Evolutionary conservation across 1,140 invertebrate genomes (phyloP), one percentile per base, ranked within the genome.

Genomic region (Agrilus planipennis): DNA sequence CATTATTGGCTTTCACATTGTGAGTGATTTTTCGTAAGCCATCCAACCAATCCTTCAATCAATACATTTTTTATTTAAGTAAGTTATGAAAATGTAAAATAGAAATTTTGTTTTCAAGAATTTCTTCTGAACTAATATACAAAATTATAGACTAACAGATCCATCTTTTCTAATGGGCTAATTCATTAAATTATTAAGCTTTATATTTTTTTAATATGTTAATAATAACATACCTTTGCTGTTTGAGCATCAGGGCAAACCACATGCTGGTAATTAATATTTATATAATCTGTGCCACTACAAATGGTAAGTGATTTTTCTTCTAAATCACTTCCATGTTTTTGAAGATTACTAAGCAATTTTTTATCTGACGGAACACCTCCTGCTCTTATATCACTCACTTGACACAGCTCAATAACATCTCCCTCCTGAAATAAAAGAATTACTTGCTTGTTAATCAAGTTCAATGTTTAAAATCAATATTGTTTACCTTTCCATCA

Each of bases 1-100:
- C 80, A 76, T 98, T 97, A 75, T 95, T 96, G 52, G 88, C 90
- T 79, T 97, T 98, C 54, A 91, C 89, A 71, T 97, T 98, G 72
- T 95, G 90, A 39, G 93, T 94, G 60, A 98, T 92, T 68, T 79
- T 77, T 67, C 93, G 76, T 52, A 99, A 75, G 52, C 85, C 89
- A 64, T 89, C 80, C 71, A 95, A 77, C 95, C 95, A 99, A 58
- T 76, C 78, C 91, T 95, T 69, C 50, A 71, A 67, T 42, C 28
- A 38, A 44, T 18, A 40, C 18, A 19, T 29, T 31, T 31, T 30
- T n/a, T n/a, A n/a, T n/a, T n/a, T n/a, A n/a, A n/a, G n/a, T n/a
- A n/a, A n/a, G n/a, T n/a, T n/a, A n/a, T n/a, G n/a, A n/a, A n/a
- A n/a, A n/a, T n/a, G n/a, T n/a, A n/a, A n/a, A n/a, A n/a, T n/a